These are phyloP conservation scores for Sesamia inferens DNA, from an alignment of 2,888 invertebrate species.

Conservation along the genomic window DNA sequence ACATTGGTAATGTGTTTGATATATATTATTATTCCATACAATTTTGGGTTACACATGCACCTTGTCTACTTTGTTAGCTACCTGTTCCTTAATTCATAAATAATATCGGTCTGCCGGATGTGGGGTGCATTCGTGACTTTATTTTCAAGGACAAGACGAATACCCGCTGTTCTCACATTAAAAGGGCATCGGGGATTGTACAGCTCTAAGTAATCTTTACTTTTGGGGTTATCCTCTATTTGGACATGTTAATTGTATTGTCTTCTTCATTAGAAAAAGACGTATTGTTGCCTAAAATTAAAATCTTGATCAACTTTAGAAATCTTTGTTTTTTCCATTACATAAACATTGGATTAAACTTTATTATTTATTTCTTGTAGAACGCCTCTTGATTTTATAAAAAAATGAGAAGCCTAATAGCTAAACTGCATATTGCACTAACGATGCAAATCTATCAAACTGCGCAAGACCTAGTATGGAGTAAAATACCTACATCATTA, in stretches of 20 bases:
- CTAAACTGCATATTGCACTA: slow-evolving; percentile 21
- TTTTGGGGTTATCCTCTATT: slow-evolving; percentile 53
- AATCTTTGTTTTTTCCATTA: not conserved
- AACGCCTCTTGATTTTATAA: not conserved
- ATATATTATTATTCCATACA: slow-evolving; percentile 3
- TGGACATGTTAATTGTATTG: slow-evolving; percentile 33
- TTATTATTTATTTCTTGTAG: too few relatives aligned
- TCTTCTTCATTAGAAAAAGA: slow-evolving; percentile 25
- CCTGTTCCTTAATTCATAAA: slow-evolving; percentile 49
- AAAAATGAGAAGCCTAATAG: slow-evolving; percentile 3
- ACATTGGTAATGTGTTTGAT: slow-evolving; percentile 14
- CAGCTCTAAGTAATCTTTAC: slow-evolving; percentile 56
- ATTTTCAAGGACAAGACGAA: slow-evolving; percentile 77
- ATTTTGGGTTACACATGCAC: not conserved
- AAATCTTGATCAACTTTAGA: slow-evolving; percentile 29
- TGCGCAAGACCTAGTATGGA: slow-evolving; percentile 29
- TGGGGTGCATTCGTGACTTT: slow-evolving; percentile 71
- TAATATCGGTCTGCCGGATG: slow-evolving; percentile 77
- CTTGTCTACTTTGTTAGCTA: slow-evolving; percentile 31
- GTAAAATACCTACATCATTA: slow-evolving; percentile 66
- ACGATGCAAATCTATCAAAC: slow-evolving; percentile 46
- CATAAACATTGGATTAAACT: not conserved
- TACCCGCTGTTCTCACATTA: slow-evolving; percentile 77
- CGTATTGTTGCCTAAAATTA: slow-evolving; percentile 10
- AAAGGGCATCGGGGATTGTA: slow-evolving; percentile 71